Evolutionary conservation across 1,140 invertebrate species (phyloP).

Genomic region (Diorhabda elongata): DNA sequence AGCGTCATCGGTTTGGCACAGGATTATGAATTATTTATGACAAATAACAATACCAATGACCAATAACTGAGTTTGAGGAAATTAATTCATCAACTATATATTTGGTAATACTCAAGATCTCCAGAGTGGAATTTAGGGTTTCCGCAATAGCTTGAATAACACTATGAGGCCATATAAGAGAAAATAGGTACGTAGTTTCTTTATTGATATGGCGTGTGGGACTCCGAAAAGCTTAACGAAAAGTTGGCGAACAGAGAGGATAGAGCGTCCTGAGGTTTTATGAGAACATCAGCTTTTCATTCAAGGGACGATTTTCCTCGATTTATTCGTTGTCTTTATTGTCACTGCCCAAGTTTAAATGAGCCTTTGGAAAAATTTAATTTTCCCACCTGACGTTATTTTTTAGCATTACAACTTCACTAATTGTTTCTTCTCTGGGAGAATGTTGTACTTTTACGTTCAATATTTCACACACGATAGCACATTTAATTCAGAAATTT

Average conservation of each 20-base stretch:
- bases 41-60: no score
- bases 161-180: neutral
- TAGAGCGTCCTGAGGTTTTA: neutral
- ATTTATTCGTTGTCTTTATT: neutral
- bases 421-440: neutral
- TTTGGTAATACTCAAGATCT: neutral
- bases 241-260: neutral
- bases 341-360: neutral
- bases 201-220: constrained; percentile 1
- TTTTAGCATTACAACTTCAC: neutral
- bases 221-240: neutral
- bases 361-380: constrained; percentile 1
- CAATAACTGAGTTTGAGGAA: no score
- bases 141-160: neutral
- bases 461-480: no score
- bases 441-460: neutral
- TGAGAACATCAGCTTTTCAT: neutral
- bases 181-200: neutral
- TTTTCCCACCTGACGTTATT: neutral
- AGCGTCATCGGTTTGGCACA: no score
- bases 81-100: neutral
- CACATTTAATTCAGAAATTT: no score
- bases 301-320: neutral
- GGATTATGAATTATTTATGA: no score
- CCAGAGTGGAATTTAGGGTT: neutral